phyloP scores from a whole-genome alignment of 1,140 invertebrate species.

The Eueides isabella region DNA sequence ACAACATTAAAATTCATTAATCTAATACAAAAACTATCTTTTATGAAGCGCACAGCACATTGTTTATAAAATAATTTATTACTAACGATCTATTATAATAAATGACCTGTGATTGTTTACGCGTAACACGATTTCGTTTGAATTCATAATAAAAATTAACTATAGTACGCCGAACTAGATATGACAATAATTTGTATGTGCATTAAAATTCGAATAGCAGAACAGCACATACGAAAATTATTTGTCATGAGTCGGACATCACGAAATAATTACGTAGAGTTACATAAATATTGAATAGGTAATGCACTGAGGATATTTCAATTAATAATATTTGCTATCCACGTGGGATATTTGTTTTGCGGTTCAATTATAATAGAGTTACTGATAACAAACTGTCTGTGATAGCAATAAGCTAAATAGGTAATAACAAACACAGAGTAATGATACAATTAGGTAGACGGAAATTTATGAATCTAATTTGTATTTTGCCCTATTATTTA shows the following conservation, averaged over 20 bases:
- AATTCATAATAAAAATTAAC: slow-evolving; percentile 50
- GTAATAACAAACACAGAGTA: slow-evolving; percentile 36
- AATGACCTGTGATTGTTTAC: slow-evolving; percentile 43
- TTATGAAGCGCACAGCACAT: slow-evolving; percentile 31
- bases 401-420: slow-evolving; percentile 45
- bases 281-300: slow-evolving; percentile 53
- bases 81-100: slow-evolving; percentile 47
- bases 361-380: slow-evolving; percentile 42
- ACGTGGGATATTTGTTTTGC: slow-evolving; percentile 42
- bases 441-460: slow-evolving; percentile 37
- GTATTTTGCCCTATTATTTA: slow-evolving; percentile 35
- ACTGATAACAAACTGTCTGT: slow-evolving; percentile 43
- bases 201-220: slow-evolving; percentile 43
- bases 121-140: slow-evolving; percentile 40
- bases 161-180: slow-evolving; percentile 41
- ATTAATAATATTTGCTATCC: slow-evolving; percentile 50
- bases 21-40: slow-evolving; percentile 30
- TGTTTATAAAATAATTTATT: slow-evolving; percentile 45
- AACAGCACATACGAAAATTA: slow-evolving; percentile 47
- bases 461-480: slow-evolving; percentile 43
- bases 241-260: slow-evolving; percentile 48
- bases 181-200: slow-evolving; percentile 48
- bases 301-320: slow-evolving; percentile 53
- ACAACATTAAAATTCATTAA: slow-evolving; percentile 28
- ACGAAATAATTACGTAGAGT: slow-evolving; percentile 58